These are phyloP conservation scores for Pelusios castaneus DNA, from an alignment of 2,113 vertebrate genomes.

Conservation along the genomic window DNA sequence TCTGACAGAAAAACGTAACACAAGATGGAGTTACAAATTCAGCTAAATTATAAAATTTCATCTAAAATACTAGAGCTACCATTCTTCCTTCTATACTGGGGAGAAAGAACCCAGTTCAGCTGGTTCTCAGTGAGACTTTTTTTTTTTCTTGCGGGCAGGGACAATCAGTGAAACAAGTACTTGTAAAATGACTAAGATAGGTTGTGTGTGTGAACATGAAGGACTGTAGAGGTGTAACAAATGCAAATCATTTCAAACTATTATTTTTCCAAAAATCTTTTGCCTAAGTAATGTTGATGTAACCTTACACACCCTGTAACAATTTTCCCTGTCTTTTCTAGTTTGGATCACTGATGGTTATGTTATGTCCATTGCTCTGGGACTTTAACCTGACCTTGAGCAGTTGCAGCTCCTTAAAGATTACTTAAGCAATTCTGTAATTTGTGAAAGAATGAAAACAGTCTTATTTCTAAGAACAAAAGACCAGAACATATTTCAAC, in stretches of 20 bases:
- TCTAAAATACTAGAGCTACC: not conserved
- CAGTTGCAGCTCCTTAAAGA: conserved; percentile 9
- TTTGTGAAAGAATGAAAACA: conserved; percentile 32
- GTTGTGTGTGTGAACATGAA: not conserved
- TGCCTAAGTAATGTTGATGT: not conserved
- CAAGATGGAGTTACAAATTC: not conserved
- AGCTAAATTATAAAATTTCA: not conserved
- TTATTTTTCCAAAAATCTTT: not conserved
- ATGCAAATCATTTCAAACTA: not conserved
- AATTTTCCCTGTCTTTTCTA: conserved; percentile 8
- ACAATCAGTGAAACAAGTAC: not conserved
- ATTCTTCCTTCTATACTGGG: not conserved
- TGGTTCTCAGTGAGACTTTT: not conserved
- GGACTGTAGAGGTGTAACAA: not conserved
- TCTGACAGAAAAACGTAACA: not conserved
- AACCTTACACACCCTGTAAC: not conserved
- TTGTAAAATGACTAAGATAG: not conserved
- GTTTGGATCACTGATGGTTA: not conserved
- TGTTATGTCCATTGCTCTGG: not conserved
- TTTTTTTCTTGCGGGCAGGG: too few species aligned
- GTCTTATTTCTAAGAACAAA: not conserved
- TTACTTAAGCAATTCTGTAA: conserved; percentile 18
- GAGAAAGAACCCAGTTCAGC: not conserved
- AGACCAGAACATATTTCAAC: not conserved
- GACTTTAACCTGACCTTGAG: conserved; percentile 12